phyloP scores from a whole-genome alignment of 2,888 invertebrate genomes.

The Noctua comes region DNA sequence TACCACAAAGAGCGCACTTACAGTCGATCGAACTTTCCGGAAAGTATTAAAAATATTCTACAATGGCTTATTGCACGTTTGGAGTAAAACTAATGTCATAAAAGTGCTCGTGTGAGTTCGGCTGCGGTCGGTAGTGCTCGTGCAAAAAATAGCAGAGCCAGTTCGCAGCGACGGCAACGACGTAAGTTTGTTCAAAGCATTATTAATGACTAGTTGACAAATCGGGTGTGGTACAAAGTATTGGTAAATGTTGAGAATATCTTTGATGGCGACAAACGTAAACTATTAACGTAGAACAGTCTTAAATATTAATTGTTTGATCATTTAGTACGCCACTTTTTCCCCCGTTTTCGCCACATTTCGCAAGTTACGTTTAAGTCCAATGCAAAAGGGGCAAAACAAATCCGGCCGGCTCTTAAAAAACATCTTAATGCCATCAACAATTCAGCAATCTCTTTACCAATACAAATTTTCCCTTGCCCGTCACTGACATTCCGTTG shows the following conservation, averaged over 20 bases:
- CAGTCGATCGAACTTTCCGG: slow-evolving; percentile 9
- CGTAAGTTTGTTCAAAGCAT: slow-evolving; percentile 68
- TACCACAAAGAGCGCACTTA: slow-evolving; percentile 22
- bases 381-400: not conserved
- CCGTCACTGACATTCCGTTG: not conserved
- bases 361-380: not conserved
- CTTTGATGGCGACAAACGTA: not conserved
- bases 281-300: not conserved
- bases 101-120: slow-evolving; percentile 23
- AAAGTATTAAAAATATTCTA: slow-evolving; percentile 25
- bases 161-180: slow-evolving; percentile 27
- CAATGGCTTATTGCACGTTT: slow-evolving; percentile 24
- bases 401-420: not conserved
- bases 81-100: slow-evolving; percentile 32
- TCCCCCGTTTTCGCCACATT: not conserved
- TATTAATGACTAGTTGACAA: slow-evolving; percentile 67
- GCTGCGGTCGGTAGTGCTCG: slow-evolving; percentile 14
- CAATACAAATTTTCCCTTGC: too few species aligned
- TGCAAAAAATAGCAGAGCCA: slow-evolving; percentile 25
- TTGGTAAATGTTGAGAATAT: not conserved
- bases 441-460: too few species aligned
- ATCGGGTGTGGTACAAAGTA: slow-evolving; percentile 26
- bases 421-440: not conserved
- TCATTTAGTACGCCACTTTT: not conserved
- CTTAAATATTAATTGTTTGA: not conserved